These are phyloP conservation scores for Didymodactylos carnosus DNA, from an alignment of 2,888 invertebrate species.

Conservation along the genomic window DNA sequence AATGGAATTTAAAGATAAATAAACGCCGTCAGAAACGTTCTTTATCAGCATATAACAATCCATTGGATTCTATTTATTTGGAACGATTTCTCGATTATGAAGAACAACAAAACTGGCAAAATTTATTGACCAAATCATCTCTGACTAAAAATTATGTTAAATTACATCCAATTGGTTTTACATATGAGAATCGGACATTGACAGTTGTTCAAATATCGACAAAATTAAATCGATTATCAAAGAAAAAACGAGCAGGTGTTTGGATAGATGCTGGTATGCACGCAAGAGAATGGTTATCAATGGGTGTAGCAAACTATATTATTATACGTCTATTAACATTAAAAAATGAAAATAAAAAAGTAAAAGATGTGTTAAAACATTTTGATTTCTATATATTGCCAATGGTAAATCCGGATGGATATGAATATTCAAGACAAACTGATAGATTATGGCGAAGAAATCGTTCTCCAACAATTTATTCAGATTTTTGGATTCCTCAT, in stretches of 20 bases:
- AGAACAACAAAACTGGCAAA: neutral
- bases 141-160: neutral
- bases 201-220: neutral
- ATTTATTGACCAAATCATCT: neutral
- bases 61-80: neutral
- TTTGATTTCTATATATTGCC: slow-evolving; percentile 8
- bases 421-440: slow-evolving; percentile 1
- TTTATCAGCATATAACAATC: too few relatives aligned
- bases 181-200: slow-evolving; percentile 7
- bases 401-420: slow-evolving; percentile 11
- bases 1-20: too few relatives aligned
- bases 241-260: neutral
- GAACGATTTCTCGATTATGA: neutral
- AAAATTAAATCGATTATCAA: neutral
- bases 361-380: neutral
- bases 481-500: neutral
- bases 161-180: neutral
- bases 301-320: neutral
- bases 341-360: neutral
- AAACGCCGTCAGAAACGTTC: too few relatives aligned
- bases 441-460: slow-evolving; percentile 13
- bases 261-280: slow-evolving; percentile 8
- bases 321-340: neutral
- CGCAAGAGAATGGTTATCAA: slow-evolving; percentile 14
- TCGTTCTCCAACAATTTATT: neutral